A percentile compares a stretch with the other conserved stretches of the same genome.
phyloP scores from a whole-genome alignment of 2,888 invertebrate species.

The Panorpa germanica region DNA sequence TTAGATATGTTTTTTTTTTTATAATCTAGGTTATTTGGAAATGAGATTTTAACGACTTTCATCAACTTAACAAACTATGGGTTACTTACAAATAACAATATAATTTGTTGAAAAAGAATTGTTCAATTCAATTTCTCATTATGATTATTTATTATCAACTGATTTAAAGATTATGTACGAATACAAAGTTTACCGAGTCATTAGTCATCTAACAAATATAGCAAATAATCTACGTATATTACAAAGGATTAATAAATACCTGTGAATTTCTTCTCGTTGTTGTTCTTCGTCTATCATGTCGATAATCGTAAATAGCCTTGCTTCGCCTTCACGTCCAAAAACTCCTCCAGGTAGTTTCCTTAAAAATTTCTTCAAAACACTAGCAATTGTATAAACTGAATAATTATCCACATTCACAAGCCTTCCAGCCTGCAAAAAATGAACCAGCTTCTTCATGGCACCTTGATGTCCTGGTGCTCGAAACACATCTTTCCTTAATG shows the following conservation, averaged over 20 bases:
- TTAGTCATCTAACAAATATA: neutral
- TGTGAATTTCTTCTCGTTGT: constrained; percentile 82
- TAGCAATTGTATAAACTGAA: constrained; percentile 94
- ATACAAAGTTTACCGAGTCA: constrained; percentile 5
- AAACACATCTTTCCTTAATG: constrained; percentile 82
- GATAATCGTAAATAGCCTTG: constrained; percentile 74
- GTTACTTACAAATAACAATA: no score
- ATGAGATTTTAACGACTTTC: no score
- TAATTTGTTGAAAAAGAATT: no score
- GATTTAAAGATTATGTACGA: constrained; percentile 6
- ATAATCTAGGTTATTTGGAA: no score
- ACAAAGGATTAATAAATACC: constrained; percentile 33
- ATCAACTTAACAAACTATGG: no score
- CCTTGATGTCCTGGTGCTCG: constrained; percentile 90
- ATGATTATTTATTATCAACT: neutral
- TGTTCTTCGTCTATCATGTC: constrained; percentile 62
- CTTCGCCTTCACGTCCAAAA: constrained; percentile 83
- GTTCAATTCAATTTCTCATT: no score
- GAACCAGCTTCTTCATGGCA: constrained; percentile 83
- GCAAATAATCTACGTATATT: constrained; percentile 1
- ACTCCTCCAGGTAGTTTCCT: constrained; percentile 93
- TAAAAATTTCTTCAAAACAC: constrained; percentile 93
- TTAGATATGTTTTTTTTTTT: no score
- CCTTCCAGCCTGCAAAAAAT: constrained; percentile 76
- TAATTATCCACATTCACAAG: constrained; percentile 87